Conservation (phyloP, 2,888 invertebrate genomes). For the Rotaria magnacalcarata region DNA sequence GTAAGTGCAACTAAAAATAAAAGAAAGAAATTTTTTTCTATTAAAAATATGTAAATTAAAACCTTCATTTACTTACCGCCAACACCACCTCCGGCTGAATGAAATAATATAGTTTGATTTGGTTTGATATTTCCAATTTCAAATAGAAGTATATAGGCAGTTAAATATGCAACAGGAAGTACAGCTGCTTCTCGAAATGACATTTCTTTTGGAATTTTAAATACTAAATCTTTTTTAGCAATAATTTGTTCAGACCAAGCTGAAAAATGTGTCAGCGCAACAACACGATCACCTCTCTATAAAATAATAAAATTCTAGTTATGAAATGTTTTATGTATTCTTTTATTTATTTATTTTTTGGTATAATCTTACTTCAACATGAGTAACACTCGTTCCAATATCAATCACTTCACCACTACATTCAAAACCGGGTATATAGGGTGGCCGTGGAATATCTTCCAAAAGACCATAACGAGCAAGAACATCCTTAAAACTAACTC, state of each 20-base stretch:
- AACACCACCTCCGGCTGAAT: constrained; percentile 80
- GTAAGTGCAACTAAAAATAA: constrained; percentile 65
- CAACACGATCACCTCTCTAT: constrained; percentile 64
- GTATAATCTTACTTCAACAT: constrained; percentile 50
- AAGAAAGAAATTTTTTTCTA: constrained; percentile 52
- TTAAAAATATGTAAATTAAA: constrained; percentile 66
- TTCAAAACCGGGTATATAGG: constrained; percentile 77
- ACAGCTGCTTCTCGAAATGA: constrained; percentile 73
- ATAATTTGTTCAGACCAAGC: constrained; percentile 77
- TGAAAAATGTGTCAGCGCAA: constrained; percentile 75
- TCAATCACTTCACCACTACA: constrained; percentile 68
- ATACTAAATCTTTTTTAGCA: constrained; percentile 64
- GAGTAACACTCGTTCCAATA: constrained; percentile 54
- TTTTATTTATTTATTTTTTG: neutral
- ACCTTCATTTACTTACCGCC: constrained; percentile 62
- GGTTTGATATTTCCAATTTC: constrained; percentile 73
- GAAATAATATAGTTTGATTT: constrained; percentile 76
- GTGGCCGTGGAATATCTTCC: constrained; percentile 78
- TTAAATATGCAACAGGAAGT: constrained; percentile 77
- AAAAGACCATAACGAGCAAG: constrained; percentile 80
- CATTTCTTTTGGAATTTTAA: constrained; percentile 72
- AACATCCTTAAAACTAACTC: constrained; percentile 82
- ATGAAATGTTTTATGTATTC: neutral
- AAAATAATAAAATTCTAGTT: constrained; percentile 36
- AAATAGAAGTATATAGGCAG: constrained; percentile 78